Evolutionary conservation across 1,140 invertebrate species (phyloP).

Genomic region (Neodiprion pinetum): DNA sequence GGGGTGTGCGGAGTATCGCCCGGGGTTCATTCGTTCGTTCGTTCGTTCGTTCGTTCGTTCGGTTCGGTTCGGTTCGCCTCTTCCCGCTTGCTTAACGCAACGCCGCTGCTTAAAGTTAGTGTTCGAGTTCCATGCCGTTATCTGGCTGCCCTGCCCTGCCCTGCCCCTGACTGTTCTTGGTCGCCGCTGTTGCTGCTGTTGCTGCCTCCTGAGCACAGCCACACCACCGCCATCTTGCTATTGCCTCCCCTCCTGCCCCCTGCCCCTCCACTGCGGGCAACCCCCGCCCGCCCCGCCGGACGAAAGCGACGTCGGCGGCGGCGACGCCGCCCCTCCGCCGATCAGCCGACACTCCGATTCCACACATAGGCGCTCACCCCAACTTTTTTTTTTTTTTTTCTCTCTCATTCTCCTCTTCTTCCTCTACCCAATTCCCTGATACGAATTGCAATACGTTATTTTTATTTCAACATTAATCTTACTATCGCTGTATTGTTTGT

Average conservation of each 20-base stretch:
- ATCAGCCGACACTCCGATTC: background rate
- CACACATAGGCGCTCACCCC: background rate
- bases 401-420: background rate
- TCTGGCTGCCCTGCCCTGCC: background rate
- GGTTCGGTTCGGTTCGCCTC: no score
- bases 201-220: no score
- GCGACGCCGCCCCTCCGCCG: background rate
- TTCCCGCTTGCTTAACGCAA: background rate
- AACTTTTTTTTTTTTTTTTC: background rate
- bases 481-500: no score
- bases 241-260: background rate
- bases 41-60: background rate
- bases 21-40: background rate
- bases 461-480: no score
- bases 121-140: conserved; percentile 5
- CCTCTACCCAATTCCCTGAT: background rate
- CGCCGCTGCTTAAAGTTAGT: background rate
- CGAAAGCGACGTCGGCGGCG: background rate
- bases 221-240: no score
- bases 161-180: background rate
- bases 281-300: background rate
- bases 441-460: no score
- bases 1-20: background rate
- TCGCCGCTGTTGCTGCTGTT: background rate
- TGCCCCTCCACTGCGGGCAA: background rate